Conservation (phyloP, 2,888 invertebrate genomes). For the Papilio gigon region DNA sequence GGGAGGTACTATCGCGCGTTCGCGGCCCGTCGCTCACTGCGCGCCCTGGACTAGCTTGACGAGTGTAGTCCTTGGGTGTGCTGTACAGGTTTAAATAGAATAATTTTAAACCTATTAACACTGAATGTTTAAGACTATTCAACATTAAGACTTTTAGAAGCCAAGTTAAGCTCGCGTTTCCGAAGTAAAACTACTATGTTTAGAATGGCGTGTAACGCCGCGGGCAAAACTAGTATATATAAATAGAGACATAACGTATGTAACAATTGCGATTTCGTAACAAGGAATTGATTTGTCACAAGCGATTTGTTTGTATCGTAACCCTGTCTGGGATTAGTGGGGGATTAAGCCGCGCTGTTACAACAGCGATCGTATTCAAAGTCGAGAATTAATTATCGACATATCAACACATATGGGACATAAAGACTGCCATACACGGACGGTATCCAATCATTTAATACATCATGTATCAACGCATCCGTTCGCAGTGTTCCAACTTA, state of each 20-base stretch:
- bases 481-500: too few species aligned
- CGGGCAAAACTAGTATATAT: slow-evolving; percentile 4
- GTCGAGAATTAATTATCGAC: slow-evolving; percentile 49
- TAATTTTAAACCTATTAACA: too few species aligned
- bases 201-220: not conserved
- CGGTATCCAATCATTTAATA: too few species aligned
- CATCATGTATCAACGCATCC: too few species aligned
- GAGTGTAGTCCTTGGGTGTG: too few species aligned
- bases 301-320: slow-evolving; percentile 36
- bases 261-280: slow-evolving; percentile 22
- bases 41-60: too few species aligned
- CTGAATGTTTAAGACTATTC: not conserved
- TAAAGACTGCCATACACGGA: slow-evolving; percentile 42
- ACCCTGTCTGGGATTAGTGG: slow-evolving; percentile 35
- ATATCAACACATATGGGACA: slow-evolving; percentile 52
- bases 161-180: not conserved
- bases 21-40: too few species aligned
- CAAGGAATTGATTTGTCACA: slow-evolving; percentile 30
- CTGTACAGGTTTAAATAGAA: too few species aligned
- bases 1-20: too few species aligned
- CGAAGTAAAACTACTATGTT: not conserved
- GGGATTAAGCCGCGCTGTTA: slow-evolving; percentile 29
- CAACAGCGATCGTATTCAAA: slow-evolving; percentile 37
- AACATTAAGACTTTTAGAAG: not conserved
- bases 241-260: slow-evolving; percentile 20